phyloP scores from a whole-genome alignment of 2,888 invertebrate genomes.

The Parnassius orleans region DNA sequence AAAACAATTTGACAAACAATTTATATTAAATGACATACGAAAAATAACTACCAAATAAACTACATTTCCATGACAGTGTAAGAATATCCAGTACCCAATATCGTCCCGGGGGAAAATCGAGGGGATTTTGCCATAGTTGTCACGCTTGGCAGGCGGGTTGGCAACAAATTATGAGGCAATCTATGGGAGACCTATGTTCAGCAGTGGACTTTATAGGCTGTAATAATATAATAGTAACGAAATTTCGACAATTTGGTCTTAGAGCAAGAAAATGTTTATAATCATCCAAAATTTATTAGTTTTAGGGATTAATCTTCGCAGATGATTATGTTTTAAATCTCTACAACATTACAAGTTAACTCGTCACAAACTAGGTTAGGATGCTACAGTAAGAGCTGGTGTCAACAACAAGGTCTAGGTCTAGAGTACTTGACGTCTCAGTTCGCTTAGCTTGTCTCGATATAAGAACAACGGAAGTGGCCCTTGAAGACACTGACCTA shows the following conservation, averaged over 20 bases:
- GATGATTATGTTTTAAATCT: too few relatives aligned
- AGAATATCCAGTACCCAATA: too few relatives aligned
- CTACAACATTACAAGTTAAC: too few relatives aligned
- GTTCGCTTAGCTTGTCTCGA: background rate
- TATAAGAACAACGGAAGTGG: background rate
- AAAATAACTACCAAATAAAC: conserved; percentile 1
- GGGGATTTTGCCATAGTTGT: too few relatives aligned
- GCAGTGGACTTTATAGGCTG: too few relatives aligned
- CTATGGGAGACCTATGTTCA: too few relatives aligned
- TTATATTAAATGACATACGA: conserved; percentile 14
- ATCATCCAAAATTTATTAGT: too few relatives aligned
- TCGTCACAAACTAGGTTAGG: background rate
- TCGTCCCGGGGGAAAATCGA: too few relatives aligned
- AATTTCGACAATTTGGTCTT: conserved; percentile 8
- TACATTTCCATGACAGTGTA: too few relatives aligned
- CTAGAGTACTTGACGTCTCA: conserved; percentile 1
- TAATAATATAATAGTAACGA: background rate
- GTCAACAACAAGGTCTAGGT: conserved; percentile 2
- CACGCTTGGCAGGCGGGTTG: too few relatives aligned
- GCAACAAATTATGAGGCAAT: too few relatives aligned
- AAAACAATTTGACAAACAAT: conserved; percentile 19
- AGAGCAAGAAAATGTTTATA: conserved; percentile 8
- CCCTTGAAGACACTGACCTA: conserved; percentile 2
- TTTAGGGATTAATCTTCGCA: too few relatives aligned
- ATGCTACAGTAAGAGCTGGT: background rate